phyloP scores from a whole-genome alignment of 2,797 vertebrate species.

The Clarias fuscus region DNA sequence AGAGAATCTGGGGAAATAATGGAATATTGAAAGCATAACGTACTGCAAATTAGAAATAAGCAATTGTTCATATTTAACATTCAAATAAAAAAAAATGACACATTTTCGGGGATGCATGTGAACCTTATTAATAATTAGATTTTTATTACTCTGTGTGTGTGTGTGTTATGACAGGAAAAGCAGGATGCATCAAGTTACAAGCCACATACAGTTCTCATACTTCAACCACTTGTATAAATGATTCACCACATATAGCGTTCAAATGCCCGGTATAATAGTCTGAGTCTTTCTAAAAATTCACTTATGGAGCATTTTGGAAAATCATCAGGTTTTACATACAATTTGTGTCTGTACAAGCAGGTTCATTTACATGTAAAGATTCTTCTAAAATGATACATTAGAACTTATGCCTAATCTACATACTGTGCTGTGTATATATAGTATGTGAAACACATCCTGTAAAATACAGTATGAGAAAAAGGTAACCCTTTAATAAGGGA shows the following conservation, averaged over 20 bases:
- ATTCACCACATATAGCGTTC: conserved; percentile 27
- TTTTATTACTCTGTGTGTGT: not conserved
- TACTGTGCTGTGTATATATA: too few species aligned
- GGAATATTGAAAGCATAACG: not conserved
- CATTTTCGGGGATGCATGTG: not conserved
- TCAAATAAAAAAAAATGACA: not conserved
- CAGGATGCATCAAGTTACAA: conserved; percentile 11
- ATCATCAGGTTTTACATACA: not conserved
- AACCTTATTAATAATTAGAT: not conserved
- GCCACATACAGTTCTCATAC: not conserved
- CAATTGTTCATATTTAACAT: not conserved
- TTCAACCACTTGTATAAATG: not conserved
- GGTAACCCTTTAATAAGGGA: not conserved
- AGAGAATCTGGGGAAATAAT: not conserved
- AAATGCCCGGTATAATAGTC: not conserved
- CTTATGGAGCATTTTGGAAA: not conserved
- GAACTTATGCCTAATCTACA: too few species aligned
- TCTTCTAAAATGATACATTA: not conserved
- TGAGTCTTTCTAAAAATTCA: not conserved
- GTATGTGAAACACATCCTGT: too few species aligned
- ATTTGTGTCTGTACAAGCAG: not conserved
- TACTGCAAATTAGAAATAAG: not conserved
- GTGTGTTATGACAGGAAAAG: not conserved
- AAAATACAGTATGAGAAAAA: not conserved
- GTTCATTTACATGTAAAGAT: not conserved